Base-by-base conservation (phyloP, 1,140 invertebrate species). In the Adoxophyes honmai region DNA sequence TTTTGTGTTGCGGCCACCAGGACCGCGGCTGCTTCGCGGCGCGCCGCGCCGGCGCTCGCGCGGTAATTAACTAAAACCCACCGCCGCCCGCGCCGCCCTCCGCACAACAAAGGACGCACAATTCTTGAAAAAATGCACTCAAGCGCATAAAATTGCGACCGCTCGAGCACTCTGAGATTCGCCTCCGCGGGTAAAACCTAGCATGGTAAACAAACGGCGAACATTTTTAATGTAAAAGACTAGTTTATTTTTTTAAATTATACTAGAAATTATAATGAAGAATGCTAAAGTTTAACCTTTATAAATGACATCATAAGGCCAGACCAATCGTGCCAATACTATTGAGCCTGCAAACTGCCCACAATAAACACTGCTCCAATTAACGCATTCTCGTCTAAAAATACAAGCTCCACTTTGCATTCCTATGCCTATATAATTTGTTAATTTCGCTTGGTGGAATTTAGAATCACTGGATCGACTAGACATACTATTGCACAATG, bases 1-100 rank as follows among this genome's bases (percentile, higher is more conserved):
- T 82, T 68, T 83, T 84, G 75, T 80, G 74, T 75, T 59, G 64
- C 72, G 80, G 81, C 84, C 81, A 86, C 83, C 84, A 74, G 78
- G 74, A 77, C 52, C 57, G 60, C 60, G 65, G 55, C 55, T 55
- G 48, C 51, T 60, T 64, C 64, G 59, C 53, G 21, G 38, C 16
- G 58, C 63, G 66, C 70, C 52, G 51, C 39, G 28, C 37, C 57
- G 68, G 64, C 68, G 71, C 69, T 74, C 71, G 64, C 69, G 64
- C 68, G 72, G 76, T 86, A 84, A 88, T 86, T 88, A 88, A 86
- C 82, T 84, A 86, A 87, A 81, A 81, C 71, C 68, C 62, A 70
- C 60, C 69, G 70, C 65, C 66, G 60, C 62, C 55, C 55, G 55
- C 59, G 34, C 21, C 60, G 57, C 36, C 69, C 36, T 64, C 64